Evolutionary conservation across 1,140 invertebrate genomes (phyloP), one percentile per base, ranked within the genome.

Genomic region (Bombus superbus): DNA sequence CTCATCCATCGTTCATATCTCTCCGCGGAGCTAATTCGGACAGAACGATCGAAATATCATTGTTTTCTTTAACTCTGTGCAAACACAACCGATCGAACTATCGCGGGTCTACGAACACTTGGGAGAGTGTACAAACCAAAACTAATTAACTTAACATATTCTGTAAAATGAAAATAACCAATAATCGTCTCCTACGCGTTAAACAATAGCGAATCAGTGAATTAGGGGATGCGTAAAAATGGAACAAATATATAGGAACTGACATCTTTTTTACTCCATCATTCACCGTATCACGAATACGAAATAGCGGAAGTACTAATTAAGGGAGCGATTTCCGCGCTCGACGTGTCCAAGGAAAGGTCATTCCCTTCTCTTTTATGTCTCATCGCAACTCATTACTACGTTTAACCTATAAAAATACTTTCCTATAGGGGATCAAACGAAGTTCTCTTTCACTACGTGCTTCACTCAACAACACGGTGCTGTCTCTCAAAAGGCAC

Each of bases 401-500:
- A 85, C 35, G 25, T 28, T 85, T 74, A 40, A 79, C 71, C 35
- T 62, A 42, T 42, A 53, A 53, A 64, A 32, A 66, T 72, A 85
- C 79, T 66, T 77, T 77, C 79, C 84, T 81, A 81, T 53, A 62
- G 74, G 69, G 59, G 59, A 74, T 81, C 28, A 85, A 85, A 85
- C n/a, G 79, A 69, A 75, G 59, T 85, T 85, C 59, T 83, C 69
- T 80, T 78, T 69, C 91, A 92, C 92, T 92, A 91, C 91, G 93
- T 94, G 93, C 93, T 91, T 92, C 89, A 93, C 90, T 92, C 88
- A 91, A 91, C 92, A 92, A 89, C 86, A 82, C 83, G 89, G 91
- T 93, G 92, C 92, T 92, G 92, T 92, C 91, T 88, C 89, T 89
- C 73, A 90, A 85, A 85, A 81, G 81, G 85, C 85, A 83, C 80